phyloP scores from a whole-genome alignment of 2,888 invertebrate species.

The Caradrina clavipalpis region DNA sequence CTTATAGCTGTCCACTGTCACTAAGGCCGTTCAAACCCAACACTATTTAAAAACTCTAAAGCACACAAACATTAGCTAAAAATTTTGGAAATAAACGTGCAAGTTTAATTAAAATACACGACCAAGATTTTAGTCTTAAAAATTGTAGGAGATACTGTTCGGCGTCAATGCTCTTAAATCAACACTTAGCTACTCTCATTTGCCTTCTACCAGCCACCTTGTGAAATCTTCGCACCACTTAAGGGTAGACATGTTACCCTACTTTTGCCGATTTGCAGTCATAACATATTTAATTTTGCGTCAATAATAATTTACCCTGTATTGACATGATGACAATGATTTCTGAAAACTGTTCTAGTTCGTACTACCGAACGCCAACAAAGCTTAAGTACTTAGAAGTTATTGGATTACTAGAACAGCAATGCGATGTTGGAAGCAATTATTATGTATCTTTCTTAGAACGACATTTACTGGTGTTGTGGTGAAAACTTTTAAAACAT shows the following conservation, averaged over 20 bases:
- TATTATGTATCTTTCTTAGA: constrained; percentile 38
- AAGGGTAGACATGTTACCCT: no score
- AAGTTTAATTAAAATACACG: no score
- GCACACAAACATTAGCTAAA: no score
- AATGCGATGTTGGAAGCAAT: constrained; percentile 47
- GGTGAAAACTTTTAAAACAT: neutral
- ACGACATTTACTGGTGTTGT: constrained; percentile 27
- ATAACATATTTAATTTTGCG: neutral
- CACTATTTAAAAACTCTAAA: no score
- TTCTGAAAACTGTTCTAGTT: constrained; percentile 25
- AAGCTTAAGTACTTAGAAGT: constrained; percentile 42
- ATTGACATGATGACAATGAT: constrained; percentile 7
- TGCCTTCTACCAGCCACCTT: neutral
- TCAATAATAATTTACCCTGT: neutral
- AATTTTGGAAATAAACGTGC: no score
- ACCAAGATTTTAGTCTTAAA: no score
- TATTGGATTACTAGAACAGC: constrained; percentile 46
- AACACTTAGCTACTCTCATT: neutral
- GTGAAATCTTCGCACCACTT: neutral
- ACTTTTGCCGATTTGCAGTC: neutral
- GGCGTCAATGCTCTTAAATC: neutral
- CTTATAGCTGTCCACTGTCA: no score
- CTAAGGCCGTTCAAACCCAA: no score
- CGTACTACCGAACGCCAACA: constrained; percentile 22
- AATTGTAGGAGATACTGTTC: neutral